Evolutionary conservation across 2,113 vertebrate species (phyloP).

Genomic region (Dinomys branickii): DNA sequence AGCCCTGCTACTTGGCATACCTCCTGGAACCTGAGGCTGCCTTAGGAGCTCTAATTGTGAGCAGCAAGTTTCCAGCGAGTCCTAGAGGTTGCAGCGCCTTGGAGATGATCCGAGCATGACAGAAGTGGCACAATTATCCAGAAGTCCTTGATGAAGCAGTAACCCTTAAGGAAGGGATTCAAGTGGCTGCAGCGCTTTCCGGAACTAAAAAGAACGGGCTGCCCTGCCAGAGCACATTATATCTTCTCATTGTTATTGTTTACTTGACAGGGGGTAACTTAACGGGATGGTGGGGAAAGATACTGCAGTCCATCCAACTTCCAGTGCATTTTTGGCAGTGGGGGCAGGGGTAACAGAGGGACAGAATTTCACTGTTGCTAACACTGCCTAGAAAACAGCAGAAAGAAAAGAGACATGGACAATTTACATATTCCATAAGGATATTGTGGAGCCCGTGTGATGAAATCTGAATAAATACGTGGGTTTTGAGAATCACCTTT

Average conservation of each 20-base stretch:
- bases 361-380: slow-evolving; percentile 41
- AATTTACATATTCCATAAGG: slow-evolving; percentile 86
- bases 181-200: slow-evolving; percentile 46
- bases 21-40: slow-evolving; percentile 41
- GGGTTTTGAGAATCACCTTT: slow-evolving; percentile 78
- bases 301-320: slow-evolving; percentile 58
- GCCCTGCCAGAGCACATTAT: not conserved
- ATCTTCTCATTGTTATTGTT: slow-evolving; percentile 51
- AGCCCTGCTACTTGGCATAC: slow-evolving; percentile 37
- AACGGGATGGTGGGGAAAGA: not conserved
- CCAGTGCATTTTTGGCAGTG: not conserved
- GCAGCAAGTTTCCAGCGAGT: slow-evolving; percentile 43
- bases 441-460: slow-evolving; percentile 78
- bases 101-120: slow-evolving; percentile 77
- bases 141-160: slow-evolving; percentile 81
- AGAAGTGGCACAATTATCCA: slow-evolving; percentile 75
- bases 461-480: slow-evolving; percentile 85
- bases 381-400: slow-evolving; percentile 81
- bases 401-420: slow-evolving; percentile 70
- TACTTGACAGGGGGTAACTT: not conserved
- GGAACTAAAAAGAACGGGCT: slow-evolving; percentile 40
- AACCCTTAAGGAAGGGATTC: slow-evolving; percentile 70
- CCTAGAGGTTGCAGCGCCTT: slow-evolving; percentile 41
- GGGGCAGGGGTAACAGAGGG: not conserved
- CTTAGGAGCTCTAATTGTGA: slow-evolving; percentile 51